Evolutionary conservation across 2,888 invertebrate species (phyloP).

Genomic region (Agriopis aurantiaria): DNA sequence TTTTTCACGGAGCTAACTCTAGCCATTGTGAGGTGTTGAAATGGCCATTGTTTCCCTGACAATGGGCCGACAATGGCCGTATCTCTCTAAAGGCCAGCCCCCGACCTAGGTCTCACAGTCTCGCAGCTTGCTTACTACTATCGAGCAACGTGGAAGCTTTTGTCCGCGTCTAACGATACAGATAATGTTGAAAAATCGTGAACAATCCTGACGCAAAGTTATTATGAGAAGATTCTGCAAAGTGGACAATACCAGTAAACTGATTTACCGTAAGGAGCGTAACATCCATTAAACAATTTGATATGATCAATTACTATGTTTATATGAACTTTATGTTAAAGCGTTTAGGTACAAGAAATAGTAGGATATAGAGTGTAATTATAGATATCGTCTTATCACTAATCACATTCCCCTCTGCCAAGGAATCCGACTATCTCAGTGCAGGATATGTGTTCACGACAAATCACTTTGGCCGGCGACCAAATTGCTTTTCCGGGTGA

Average conservation of each 20-base stretch:
- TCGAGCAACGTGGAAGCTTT: constrained; percentile 51
- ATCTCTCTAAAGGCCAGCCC: constrained; percentile 68
- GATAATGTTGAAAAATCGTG: constrained; percentile 44
- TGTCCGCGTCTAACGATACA: constrained; percentile 47
- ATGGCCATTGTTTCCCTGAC: constrained; percentile 71
- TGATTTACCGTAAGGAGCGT: constrained; percentile 11
- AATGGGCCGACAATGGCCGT: constrained; percentile 71
- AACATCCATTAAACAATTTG: not conserved
- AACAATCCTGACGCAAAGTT: constrained; percentile 29
- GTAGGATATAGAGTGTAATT: not conserved
- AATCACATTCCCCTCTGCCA: constrained; percentile 22
- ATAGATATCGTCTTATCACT: not conserved
- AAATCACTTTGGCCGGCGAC: constrained; percentile 49
- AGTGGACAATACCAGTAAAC: constrained; percentile 23
- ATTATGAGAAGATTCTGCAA: constrained; percentile 24
- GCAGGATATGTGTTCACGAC: constrained; percentile 36
- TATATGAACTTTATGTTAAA: not conserved
- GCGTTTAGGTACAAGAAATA: not conserved
- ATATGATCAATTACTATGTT: not conserved
- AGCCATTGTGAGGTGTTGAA: constrained; percentile 73
- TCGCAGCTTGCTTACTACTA: constrained; percentile 51
- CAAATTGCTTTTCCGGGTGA: constrained; percentile 47
- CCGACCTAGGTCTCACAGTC: constrained; percentile 61
- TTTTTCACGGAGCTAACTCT: constrained; percentile 72
- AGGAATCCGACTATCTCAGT: constrained; percentile 30